phyloP scores from a whole-genome alignment of 2,113 vertebrate species.

The Xiphophorus maculatus region DNA sequence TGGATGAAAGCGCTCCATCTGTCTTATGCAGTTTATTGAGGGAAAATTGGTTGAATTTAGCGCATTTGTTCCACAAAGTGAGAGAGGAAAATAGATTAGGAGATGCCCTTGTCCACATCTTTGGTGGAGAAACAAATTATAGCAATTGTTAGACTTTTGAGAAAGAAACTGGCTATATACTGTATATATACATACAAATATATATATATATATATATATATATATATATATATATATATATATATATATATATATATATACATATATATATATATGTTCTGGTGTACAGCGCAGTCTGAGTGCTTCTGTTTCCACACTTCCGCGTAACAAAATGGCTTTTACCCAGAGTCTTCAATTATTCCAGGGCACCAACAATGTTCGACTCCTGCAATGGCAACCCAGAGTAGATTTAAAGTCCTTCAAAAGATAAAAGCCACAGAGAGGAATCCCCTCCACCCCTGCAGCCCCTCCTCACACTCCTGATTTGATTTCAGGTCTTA shows the following conservation, averaged over 20 bases:
- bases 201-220: constrained; percentile 5
- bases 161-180: background rate
- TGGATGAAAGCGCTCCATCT: constrained; percentile 73
- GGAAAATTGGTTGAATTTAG: constrained; percentile 66
- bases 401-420: constrained; percentile 9
- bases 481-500: constrained; percentile 3
- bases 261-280: constrained; percentile 16
- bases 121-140: constrained; percentile 28
- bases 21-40: constrained; percentile 71
- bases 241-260: background rate
- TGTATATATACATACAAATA: background rate
- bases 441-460: background rate
- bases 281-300: background rate
- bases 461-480: too few relatives aligned
- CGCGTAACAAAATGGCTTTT: constrained; percentile 12
- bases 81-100: constrained; percentile 42
- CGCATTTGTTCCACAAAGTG: constrained; percentile 52
- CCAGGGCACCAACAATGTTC: constrained; percentile 4
- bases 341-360: constrained; percentile 3
- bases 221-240: background rate
- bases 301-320: constrained; percentile 14
- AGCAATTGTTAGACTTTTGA: constrained; percentile 20
- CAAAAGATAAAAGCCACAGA: constrained; percentile 4
- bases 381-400: background rate
- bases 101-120: constrained; percentile 48